A percentile compares a stretch with the other conserved stretches of the same genome.
Evolutionary conservation across 2,797 vertebrate genomes (phyloP).

Genomic region (Sparidentex hasta): DNA sequence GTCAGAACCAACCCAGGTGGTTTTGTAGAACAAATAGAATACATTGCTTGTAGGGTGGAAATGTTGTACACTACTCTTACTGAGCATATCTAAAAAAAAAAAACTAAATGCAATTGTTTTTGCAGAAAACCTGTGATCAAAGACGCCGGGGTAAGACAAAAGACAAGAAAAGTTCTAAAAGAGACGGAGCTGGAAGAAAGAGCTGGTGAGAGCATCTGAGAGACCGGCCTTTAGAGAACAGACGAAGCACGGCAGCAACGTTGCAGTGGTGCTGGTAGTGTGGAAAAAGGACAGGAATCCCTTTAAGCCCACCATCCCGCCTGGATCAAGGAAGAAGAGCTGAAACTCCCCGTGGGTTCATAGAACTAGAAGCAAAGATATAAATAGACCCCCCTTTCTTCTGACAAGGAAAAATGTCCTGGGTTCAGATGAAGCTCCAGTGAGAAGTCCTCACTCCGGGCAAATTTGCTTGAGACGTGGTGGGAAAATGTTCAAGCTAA

Average conservation of each 20-base stretch:
- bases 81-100: neutral
- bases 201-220: slow-evolving; percentile 2
- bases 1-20: too few relatives aligned
- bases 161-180: neutral
- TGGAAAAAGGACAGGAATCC: slow-evolving; percentile 55
- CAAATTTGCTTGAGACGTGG: slow-evolving; percentile 29
- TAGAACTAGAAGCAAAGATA: slow-evolving; percentile 60
- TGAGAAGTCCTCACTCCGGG: slow-evolving; percentile 54
- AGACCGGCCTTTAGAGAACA: slow-evolving; percentile 35
- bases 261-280: slow-evolving; percentile 33
- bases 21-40: too few relatives aligned
- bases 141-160: neutral
- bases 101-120: slow-evolving; percentile 15
- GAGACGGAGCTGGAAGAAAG: neutral
- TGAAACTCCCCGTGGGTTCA: slow-evolving; percentile 59
- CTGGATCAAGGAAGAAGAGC: slow-evolving; percentile 62
- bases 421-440: slow-evolving; percentile 64
- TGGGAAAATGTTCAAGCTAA: slow-evolving; percentile 41
- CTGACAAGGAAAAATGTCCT: slow-evolving; percentile 73
- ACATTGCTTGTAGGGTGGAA: neutral
- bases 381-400: slow-evolving; percentile 66
- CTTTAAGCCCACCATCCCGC: slow-evolving; percentile 55
- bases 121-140: neutral
- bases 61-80: slow-evolving; percentile 7
- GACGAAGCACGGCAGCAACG: slow-evolving; percentile 1